Conservation (phyloP, 2,113 vertebrate species). For the Syngnathus floridae region DNA sequence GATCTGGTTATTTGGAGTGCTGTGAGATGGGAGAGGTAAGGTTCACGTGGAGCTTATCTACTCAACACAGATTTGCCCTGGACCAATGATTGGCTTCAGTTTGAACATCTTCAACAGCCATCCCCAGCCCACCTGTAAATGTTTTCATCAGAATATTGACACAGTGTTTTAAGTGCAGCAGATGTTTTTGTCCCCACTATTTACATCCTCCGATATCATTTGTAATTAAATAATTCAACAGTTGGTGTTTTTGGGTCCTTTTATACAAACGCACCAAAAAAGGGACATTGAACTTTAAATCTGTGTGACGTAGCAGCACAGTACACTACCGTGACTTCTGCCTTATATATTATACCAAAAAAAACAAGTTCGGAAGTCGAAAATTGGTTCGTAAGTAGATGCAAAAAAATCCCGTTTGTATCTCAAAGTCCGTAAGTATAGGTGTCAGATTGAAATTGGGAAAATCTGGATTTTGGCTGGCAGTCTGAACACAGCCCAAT, state of each 20-base stretch:
- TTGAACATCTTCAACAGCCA: constrained; percentile 14
- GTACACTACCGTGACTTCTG: too few species aligned
- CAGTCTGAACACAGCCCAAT: too few species aligned
- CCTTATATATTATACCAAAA: too few species aligned
- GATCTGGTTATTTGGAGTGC: constrained; percentile 39
- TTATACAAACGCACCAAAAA: not conserved
- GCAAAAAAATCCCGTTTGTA: too few species aligned
- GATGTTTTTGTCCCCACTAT: constrained; percentile 1
- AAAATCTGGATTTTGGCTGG: too few species aligned
- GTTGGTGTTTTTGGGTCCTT: constrained; percentile 23
- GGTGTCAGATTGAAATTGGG: too few species aligned
- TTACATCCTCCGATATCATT: not conserved
- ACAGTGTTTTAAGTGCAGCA: constrained; percentile 19
- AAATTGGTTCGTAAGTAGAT: too few species aligned
- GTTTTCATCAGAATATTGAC: constrained; percentile 19
- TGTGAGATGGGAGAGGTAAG: constrained; percentile 21
- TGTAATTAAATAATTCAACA: constrained; percentile 50
- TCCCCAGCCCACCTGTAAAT: constrained; percentile 1
- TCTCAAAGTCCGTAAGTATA: too few species aligned
- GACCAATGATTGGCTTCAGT: constrained; percentile 17
- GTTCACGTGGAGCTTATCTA: constrained; percentile 36
- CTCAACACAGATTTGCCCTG: constrained; percentile 15
- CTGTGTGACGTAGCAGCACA: too few species aligned
- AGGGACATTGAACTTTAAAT: too few species aligned
- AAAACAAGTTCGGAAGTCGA: too few species aligned